Conservation (phyloP, 2,113 vertebrate species). For the Caranx melampygus region DNA sequence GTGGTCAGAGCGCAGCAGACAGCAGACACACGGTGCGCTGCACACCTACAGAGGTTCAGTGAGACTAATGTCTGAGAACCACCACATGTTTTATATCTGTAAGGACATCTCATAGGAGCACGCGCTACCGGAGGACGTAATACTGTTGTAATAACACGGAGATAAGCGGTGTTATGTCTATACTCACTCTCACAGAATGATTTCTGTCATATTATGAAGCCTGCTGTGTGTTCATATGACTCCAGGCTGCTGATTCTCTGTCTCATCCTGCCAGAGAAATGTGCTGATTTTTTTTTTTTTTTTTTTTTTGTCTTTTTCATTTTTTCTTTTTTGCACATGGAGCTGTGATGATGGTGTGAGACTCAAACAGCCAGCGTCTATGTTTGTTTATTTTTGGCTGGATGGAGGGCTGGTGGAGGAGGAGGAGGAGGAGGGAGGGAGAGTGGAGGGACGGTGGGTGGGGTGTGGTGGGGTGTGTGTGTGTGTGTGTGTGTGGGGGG, state of each 20-base stretch:
- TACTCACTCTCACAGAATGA: background rate
- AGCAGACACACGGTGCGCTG: conserved; percentile 23
- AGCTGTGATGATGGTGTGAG: conserved; percentile 53
- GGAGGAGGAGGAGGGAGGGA: conserved; percentile 3
- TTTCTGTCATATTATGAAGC: conserved; percentile 1
- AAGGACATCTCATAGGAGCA: conserved; percentile 7
- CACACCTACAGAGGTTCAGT: conserved; percentile 53
- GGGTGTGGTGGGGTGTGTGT: background rate
- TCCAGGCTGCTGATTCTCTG: conserved; percentile 57
- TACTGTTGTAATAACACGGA: too few species aligned
- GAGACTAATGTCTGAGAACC: conserved; percentile 1
- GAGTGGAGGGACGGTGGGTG: background rate
- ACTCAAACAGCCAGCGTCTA: conserved; percentile 49
- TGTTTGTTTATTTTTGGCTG: conserved; percentile 74
- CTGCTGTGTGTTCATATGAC: conserved; percentile 14
- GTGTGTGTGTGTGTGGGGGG: background rate
- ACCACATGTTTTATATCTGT: conserved; percentile 14
- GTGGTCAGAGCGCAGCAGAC: conserved; percentile 31
- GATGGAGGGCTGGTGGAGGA: conserved; percentile 25
- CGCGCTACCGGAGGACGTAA: conserved; percentile 5
- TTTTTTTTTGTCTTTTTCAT: too few species aligned
- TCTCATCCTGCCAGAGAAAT: conserved; percentile 36
- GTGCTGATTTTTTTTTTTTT: conserved; percentile 11
- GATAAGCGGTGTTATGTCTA: background rate
- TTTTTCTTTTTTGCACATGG: conserved; percentile 14